Evolutionary conservation across 2,113 vertebrate species (phyloP), one percentile per base, ranked within the genome.

Genomic region (Ciconia boyciana): DNA sequence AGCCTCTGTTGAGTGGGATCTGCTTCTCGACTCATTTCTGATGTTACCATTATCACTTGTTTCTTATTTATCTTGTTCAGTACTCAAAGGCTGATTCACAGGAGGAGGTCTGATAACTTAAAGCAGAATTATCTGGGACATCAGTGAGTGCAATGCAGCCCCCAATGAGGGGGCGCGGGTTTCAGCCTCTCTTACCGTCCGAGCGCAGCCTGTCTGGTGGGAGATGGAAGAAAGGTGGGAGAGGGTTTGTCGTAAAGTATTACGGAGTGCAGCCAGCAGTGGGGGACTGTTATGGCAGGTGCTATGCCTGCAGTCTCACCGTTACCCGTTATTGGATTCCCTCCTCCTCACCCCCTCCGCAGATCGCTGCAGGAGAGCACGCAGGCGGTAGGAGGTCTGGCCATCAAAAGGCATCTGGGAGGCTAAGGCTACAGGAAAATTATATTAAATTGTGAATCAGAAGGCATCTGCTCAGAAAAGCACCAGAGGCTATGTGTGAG

Each of bases 331-430:
- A 81, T 9, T 87, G 51, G 14, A 46, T 88, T 76, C 55, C 77
- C 22, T 74, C 89, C 76, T 90, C 46, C 68, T 74, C 92, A 26
- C 15, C 28, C 39, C 29, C 71, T 66, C 54, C 0, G 9, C 75
- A 62, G 58, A 44, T 28, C 1, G 4, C 83, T 6, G 17, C 34
- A 28, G 90, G 71, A 90, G 10, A 62, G 32, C 1, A 0, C 0
- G 12, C 2, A 1, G 75, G 17, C 3, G 6, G 62, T 5, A 25
- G 83, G 85, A 86, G 71, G 16, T 74, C 68, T 83, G 72, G 61
- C 39, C n/a, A 11, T 70, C 64, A 43, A 10, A 87, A 77, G 29
- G 49, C 58, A 39, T 43, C 71, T 74, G 79, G 71, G 83, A 88
- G 70, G 74, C 31, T 93, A 51, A 49, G 29, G 39, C 54, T 96